Conservation (phyloP, 1,140 invertebrate genomes). For the Prorops nasuta region DNA sequence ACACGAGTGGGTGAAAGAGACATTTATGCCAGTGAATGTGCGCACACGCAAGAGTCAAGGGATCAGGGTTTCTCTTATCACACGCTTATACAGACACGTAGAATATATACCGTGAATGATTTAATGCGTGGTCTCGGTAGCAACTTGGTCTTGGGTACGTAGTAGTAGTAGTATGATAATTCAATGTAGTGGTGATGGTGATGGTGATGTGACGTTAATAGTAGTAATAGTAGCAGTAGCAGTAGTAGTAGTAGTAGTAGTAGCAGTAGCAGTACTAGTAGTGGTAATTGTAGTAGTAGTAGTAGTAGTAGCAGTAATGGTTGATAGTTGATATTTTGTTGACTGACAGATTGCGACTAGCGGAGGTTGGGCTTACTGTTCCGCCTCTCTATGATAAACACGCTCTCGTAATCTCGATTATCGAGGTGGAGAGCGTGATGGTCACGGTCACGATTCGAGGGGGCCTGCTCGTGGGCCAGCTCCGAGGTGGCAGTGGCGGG, state of each 20-base stretch:
- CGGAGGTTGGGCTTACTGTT: conserved; percentile 65
- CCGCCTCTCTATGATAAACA: conserved; percentile 74
- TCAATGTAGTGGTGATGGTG: conserved; percentile 28
- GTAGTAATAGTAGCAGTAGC: conserved; percentile 20
- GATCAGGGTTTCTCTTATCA: too few relatives aligned
- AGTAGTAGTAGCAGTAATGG: conserved; percentile 28
- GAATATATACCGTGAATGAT: conserved; percentile 27
- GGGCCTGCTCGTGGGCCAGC: conserved; percentile 52
- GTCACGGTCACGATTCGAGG: conserved; percentile 57
- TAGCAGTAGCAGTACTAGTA: conserved; percentile 22
- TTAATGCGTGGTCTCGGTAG: conserved; percentile 27
- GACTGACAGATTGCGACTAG: conserved; percentile 34
- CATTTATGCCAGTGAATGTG: too few relatives aligned
- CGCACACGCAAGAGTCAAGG: too few relatives aligned
- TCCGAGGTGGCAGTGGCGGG: conserved; percentile 53
- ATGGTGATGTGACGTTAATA: conserved; percentile 22
- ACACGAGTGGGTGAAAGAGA: too few relatives aligned
- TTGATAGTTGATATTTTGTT: conserved; percentile 22
- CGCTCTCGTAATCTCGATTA: conserved; percentile 72
- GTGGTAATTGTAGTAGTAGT: conserved; percentile 19
- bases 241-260: conserved; percentile 17
- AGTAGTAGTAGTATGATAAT: conserved; percentile 19
- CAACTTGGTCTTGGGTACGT: conserved; percentile 28
- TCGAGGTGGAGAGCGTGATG: conserved; percentile 56
- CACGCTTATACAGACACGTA: conserved; percentile 21